Evolutionary conservation across 2,888 invertebrate species (phyloP), one percentile per base, ranked within the genome.

Genomic region (Cosmorhoe ocellata): DNA sequence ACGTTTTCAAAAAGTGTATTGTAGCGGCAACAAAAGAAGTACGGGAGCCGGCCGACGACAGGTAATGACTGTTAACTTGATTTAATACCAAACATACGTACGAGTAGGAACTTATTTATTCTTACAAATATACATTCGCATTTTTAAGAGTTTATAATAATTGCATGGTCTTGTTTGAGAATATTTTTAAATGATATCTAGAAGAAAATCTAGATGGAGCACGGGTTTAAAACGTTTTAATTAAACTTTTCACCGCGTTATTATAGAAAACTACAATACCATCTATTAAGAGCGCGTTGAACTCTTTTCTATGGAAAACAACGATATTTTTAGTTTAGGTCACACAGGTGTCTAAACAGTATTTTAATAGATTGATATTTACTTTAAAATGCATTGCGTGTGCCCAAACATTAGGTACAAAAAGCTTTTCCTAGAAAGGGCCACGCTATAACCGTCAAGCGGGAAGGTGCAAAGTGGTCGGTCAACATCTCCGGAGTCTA

Each of bases 401-500:
- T 74, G 70, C 73, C 59, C 69, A 60, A 56, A 58, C 55, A 60
- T 61, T 58, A 62, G 68, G 63, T 64, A 73, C 73, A 74, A 72
- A 69, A 70, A 64, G 66, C 68, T 67, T 71, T 81, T 84, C 81
- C 74, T 76, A 79, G 84, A 83, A 87, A 81, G 79, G 81, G 78
- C 72, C 69, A 70, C 69, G 63, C 64, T 69, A 71, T 76, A 74
- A 73, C 71, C 68, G 68, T 66, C 66, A 66, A 67, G 67, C 70
- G 63, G 66, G 66, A 67, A 85, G 83, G 85, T 86, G 87, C 80
- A 67, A 88, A 88, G 85, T 84, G 81, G 71, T 81, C 58, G 65
- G 84, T 81, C 78, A 85, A 87, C 73, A 85, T 65, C 69, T 68
- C 74, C 67, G 66, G 61, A 66, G 61, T 70, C 71, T 73, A 74